Percentiles rank a stretch among this genome's conserved stretches.
Conservation (phyloP, 2,113 vertebrate species). For the Hypomesus transpacificus region DNA sequence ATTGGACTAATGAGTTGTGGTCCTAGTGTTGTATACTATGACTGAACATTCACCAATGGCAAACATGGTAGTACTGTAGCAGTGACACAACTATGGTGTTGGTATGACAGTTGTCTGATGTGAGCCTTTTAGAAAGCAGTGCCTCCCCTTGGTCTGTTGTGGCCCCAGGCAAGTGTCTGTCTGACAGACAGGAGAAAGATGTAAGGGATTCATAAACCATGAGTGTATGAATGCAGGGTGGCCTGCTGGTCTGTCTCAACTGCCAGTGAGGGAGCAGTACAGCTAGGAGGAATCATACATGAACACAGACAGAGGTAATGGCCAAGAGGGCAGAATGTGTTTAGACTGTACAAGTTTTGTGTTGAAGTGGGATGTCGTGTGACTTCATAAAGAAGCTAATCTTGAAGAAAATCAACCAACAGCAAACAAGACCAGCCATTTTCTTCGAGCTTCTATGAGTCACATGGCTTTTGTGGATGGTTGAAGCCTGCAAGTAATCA, state of each 20-base stretch:
- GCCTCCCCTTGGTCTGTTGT: constrained; percentile 5
- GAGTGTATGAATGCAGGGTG: constrained; percentile 26
- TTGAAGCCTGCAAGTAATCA: constrained; percentile 36
- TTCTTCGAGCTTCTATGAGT: constrained; percentile 46
- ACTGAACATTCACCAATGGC: not conserved
- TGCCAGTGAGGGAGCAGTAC: constrained; percentile 29
- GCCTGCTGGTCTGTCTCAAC: constrained; percentile 21
- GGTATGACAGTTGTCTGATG: constrained; percentile 36
- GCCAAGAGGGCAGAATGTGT: not conserved
- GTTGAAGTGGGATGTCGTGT: constrained; percentile 34
- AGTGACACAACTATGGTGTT: not conserved
- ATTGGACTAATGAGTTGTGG: not conserved
- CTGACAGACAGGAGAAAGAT: constrained; percentile 10
- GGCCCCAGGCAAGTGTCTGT: constrained; percentile 22
- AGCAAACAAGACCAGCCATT: constrained; percentile 47
- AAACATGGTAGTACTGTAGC: not conserved
- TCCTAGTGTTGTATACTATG: not conserved
- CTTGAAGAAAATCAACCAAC: constrained; percentile 25
- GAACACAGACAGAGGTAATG: not conserved
- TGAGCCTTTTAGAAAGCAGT: constrained; percentile 19
- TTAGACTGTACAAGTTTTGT: constrained; percentile 52
- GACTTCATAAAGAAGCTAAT: constrained; percentile 34
- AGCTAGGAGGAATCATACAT: constrained; percentile 8
- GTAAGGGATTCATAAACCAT: constrained; percentile 12
- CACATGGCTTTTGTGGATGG: constrained; percentile 59